A percentile compares a stretch with the other conserved stretches of the same genome.
These are phyloP conservation scores for Exephanes ischioxanthus DNA, from an alignment of 2,888 invertebrate genomes.

Conservation along the genomic window DNA sequence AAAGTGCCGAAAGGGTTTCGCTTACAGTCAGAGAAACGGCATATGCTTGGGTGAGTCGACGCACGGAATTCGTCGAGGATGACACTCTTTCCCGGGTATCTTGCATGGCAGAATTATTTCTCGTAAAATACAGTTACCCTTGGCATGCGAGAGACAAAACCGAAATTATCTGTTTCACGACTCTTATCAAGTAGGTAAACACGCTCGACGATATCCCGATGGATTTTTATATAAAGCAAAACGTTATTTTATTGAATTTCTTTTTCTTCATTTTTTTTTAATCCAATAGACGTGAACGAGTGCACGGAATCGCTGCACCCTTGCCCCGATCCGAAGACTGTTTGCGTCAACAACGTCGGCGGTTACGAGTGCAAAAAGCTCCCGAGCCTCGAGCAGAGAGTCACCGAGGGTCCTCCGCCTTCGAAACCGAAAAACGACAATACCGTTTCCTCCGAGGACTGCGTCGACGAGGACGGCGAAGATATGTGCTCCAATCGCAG, in stretches of 20 bases:
- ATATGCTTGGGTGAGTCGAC: constrained; percentile 80
- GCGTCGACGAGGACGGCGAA: constrained; percentile 39
- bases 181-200: constrained; percentile 63
- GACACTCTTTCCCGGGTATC: neutral
- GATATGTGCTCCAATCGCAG: constrained; percentile 17
- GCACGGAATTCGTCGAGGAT: constrained; percentile 14
- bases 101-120: constrained; percentile 30
- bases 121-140: neutral
- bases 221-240: neutral
- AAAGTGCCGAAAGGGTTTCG: constrained; percentile 79
- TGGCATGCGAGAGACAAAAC: constrained; percentile 18
- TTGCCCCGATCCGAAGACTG: constrained; percentile 85
- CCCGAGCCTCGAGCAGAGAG: neutral
- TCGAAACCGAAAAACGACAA: neutral
- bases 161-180: constrained; percentile 52
- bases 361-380: constrained; percentile 86
- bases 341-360: constrained; percentile 92
- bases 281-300: constrained; percentile 86
- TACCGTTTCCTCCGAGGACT: neutral
- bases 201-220: constrained; percentile 1
- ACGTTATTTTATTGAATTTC: no score
- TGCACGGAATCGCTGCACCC: constrained; percentile 83
- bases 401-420: neutral
- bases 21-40: constrained; percentile 75
- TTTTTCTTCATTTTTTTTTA: neutral